These are phyloP conservation scores for Autographa gamma DNA, from an alignment of 2,888 invertebrate species.

Conservation along the genomic window DNA sequence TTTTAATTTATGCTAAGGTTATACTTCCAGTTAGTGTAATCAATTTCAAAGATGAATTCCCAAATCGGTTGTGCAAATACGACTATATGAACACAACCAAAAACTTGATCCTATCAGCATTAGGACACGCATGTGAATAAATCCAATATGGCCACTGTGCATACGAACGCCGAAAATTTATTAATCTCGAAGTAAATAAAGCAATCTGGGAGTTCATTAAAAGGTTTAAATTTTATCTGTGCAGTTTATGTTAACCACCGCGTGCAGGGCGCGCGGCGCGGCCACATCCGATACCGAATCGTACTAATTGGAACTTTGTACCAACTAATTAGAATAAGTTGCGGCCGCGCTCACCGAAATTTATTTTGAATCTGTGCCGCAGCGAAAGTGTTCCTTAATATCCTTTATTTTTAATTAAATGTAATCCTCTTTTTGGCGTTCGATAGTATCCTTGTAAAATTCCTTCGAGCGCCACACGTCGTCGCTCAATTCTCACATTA, in stretches of 20 bases:
- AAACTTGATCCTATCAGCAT: slow-evolving; percentile 61
- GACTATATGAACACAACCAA: slow-evolving; percentile 22
- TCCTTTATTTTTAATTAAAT: slow-evolving; percentile 56
- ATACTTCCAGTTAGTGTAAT: background rate
- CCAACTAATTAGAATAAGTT: slow-evolving; percentile 83
- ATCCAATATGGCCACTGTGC: slow-evolving; percentile 58
- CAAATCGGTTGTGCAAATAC: slow-evolving; percentile 13
- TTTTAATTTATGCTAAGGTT: background rate
- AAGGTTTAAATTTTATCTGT: slow-evolving; percentile 83
- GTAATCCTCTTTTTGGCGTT: slow-evolving; percentile 37
- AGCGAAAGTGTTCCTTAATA: slow-evolving; percentile 65
- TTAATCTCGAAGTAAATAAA: slow-evolving; percentile 78
- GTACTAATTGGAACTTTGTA: slow-evolving; percentile 82
- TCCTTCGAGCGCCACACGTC: slow-evolving; percentile 24
- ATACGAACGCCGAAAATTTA: slow-evolving; percentile 73
- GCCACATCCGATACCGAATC: slow-evolving; percentile 75
- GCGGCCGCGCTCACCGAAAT: slow-evolving; percentile 65
- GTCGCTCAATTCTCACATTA: slow-evolving; percentile 40
- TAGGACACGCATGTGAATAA: slow-evolving; percentile 61
- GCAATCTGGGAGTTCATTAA: slow-evolving; percentile 81
- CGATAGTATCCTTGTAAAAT: slow-evolving; percentile 39
- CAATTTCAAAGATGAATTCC: background rate
- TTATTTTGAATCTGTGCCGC: slow-evolving; percentile 67
- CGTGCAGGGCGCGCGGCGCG: slow-evolving; percentile 61
- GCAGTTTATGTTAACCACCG: slow-evolving; percentile 82